Base-by-base conservation (phyloP, 2,797 vertebrate genomes). In the Lophius americanus region DNA sequence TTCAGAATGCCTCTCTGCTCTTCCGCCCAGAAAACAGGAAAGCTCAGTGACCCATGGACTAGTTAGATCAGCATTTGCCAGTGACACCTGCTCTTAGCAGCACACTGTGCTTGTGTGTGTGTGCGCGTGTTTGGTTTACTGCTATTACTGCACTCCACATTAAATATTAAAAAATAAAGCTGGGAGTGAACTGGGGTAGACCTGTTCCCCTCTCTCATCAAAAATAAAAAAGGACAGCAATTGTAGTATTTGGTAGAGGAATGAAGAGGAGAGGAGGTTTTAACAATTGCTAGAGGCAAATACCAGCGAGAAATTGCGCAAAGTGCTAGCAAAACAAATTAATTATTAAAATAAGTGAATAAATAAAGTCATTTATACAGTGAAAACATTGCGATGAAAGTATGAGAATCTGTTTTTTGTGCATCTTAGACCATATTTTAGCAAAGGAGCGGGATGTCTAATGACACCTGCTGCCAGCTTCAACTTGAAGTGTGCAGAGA, bases 91-190 rank as follows among this genome's bases (percentile, higher is more conserved):
- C 92, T 92, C 89, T 88, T 76, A 85, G 82, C 89, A 76, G 81
- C 60, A n/a, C 60, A 51, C 13, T 32, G 37, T 52, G 50, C 43
- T 41, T 42, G 52, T 56, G 23, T 54, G 46, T 61, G 63, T 76
- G 70, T 64, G 73, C 71, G 60, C 65, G 58, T 59, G 59, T 70
- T 72, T 69, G 37, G 74, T 44, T 39, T 47, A 57, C 60, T 71
- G 71, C 82, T 88, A 80, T 91, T 78, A 82, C 86, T 88, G 86
- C 86, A 93, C 86, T 85, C 89, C 81, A 74, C 79, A 90, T 92
- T 89, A 93, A 96, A 95, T 95, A 92, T 93, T 93, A 92, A 96
- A 93, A 86, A 87, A 86, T 78, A 88, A 90, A 86, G 91, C 87
- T 83, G 87, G 87, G 87, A 93, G 85, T 95, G 87, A 79, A 79